Evolutionary conservation across 2,113 vertebrate genomes (phyloP), one percentile per base, ranked within the genome.

Genomic region (Rhodinocichla rosea): DNA sequence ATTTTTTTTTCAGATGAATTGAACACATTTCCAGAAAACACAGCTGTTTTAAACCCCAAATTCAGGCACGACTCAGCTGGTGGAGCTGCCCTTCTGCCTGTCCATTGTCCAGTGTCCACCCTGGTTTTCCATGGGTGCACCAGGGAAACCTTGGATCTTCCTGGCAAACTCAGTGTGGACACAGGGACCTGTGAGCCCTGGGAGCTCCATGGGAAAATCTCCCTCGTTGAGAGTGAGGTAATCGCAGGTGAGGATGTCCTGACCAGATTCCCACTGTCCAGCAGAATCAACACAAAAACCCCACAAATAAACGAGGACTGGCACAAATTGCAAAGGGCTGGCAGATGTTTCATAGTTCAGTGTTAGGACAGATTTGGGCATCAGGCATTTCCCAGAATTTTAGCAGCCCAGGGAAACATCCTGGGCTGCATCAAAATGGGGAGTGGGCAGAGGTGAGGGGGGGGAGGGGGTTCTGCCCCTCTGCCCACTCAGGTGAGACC

Each of bases 161-260:
- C 59, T 3, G 3, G 3, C n/a, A 70, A 2, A 0, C 0, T n/a
- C 1, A 0, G 1, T 18, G 37, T 14, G 28, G 55, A 6, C 1
- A 26, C 28, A 83, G 42, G 16, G 49, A 45, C 15, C 53, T 33
- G 27, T 30, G 45, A 40, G 44, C 35, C 20, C 60, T 23, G 33
- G 16, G 17, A 76, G 42, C 44, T 74, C 35, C 13, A 1, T 8
- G 12, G 65, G 37, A 69, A 64, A 45, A 27, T 26, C 14, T 30
- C 15, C 24, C 30, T 24, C 9, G 4, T 63, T 23, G 56, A 35
- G 20, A 80, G 3, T 53, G 9, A 32, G 26, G 45, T n/a, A 24
- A 18, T 27, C 9, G 30, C 28, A 22, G 10, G 57, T 56, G 84
- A 85, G 30, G 52, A 44, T 87, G 15, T 79, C 20, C 49, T 44